Conservation (phyloP, 2,797 vertebrate genomes). For the Chromis chromis region DNA sequence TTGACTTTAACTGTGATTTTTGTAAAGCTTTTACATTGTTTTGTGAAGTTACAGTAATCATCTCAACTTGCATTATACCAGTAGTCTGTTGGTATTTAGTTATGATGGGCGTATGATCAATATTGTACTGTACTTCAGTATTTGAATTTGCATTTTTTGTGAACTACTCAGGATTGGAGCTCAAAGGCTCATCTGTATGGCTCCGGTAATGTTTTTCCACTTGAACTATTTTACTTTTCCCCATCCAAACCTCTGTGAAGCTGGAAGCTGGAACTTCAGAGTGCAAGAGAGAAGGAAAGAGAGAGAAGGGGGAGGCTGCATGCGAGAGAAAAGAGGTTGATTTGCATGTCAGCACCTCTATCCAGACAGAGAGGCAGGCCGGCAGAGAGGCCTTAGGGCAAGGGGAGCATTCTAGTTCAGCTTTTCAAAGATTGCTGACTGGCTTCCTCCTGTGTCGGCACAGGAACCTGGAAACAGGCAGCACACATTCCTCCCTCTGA, state of each 20-base stretch:
- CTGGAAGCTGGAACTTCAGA: conserved; percentile 40
- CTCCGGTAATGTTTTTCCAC: conserved; percentile 71
- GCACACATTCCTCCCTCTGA: conserved; percentile 79
- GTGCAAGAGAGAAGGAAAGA: neutral
- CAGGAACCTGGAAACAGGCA: conserved; percentile 69
- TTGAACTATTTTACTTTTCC: conserved; percentile 45
- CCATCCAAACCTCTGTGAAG: conserved; percentile 37
- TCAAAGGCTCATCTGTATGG: conserved; percentile 56
- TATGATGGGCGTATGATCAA: neutral
- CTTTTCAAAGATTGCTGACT: conserved; percentile 82
- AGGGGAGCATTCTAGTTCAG: conserved; percentile 70
- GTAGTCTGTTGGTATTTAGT: conserved; percentile 23
- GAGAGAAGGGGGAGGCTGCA: conserved; percentile 1
- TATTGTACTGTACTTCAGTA: neutral
- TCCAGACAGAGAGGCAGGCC: conserved; percentile 66
- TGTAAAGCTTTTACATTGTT: conserved; percentile 21
- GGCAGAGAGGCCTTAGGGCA: conserved; percentile 58
- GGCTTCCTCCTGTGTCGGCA: conserved; percentile 75
- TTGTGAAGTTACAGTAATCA: conserved; percentile 27
- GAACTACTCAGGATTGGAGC: conserved; percentile 31
- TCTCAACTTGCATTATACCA: conserved; percentile 4
- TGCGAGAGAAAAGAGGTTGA: conserved; percentile 44
- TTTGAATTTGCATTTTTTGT: conserved; percentile 42
- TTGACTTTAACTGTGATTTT: conserved; percentile 28
- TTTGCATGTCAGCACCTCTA: conserved; percentile 79